Evolutionary conservation across 2,797 vertebrate genomes (phyloP).

Genomic region (Scyliorhinus canicula): DNA sequence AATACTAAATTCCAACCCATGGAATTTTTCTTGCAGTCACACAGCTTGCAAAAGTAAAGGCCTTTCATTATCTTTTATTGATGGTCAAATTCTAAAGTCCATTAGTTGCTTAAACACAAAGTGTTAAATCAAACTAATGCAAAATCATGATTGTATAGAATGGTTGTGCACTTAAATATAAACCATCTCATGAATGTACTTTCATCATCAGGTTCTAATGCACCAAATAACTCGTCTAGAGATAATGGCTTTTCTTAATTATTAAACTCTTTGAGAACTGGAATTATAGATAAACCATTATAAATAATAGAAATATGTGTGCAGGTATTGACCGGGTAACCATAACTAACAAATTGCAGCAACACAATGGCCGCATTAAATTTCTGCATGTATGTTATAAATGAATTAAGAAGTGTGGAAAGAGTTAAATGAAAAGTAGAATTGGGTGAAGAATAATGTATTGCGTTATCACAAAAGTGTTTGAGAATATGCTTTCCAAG

Average conservation of each 20-base stretch:
- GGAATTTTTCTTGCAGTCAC: background rate
- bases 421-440: background rate
- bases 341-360: background rate
- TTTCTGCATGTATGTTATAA: background rate
- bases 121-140: background rate
- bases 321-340: background rate
- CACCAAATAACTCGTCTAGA: background rate
- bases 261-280: slow-evolving; percentile 29
- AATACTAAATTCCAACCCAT: no score
- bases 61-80: background rate
- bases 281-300: background rate
- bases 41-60: background rate
- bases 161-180: background rate
- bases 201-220: background rate
- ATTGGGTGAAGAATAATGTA: background rate
- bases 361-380: no score
- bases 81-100: background rate
- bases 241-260: slow-evolving; percentile 32
- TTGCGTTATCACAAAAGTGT: background rate
- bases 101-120: background rate
- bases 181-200: slow-evolving; percentile 17
- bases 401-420: background rate
- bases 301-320: slow-evolving; percentile 14
- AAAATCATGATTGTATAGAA: background rate
- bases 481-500: background rate